These are phyloP conservation scores for Peromyscus nudipes DNA, from an alignment of 2,797 vertebrate species.

Conservation along the genomic window DNA sequence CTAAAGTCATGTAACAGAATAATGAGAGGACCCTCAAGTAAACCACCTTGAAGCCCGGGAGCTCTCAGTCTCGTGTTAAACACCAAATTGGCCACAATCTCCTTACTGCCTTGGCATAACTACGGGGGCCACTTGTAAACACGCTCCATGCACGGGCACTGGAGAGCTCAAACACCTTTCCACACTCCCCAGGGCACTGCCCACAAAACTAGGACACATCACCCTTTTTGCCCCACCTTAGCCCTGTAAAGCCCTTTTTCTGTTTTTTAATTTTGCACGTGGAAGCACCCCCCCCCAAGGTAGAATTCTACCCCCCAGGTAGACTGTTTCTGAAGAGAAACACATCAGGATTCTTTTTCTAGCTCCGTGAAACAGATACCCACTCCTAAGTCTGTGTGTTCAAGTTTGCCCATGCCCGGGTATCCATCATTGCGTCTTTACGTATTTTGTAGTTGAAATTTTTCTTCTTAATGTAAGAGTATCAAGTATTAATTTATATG, in stretches of 20 bases:
- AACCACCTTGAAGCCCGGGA: not conserved
- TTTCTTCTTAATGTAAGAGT: constrained; percentile 11
- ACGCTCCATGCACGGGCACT: not conserved
- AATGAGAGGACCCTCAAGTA: not conserved
- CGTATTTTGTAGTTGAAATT: constrained; percentile 24
- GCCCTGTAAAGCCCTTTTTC: not conserved
- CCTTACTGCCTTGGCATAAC: constrained; percentile 53
- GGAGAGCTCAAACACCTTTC: constrained; percentile 61
- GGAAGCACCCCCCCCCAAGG: not conserved
- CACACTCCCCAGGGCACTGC: constrained; percentile 50
- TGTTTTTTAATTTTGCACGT: not conserved
- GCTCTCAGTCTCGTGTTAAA: constrained; percentile 65
- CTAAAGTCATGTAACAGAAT: not conserved
- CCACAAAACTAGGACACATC: constrained; percentile 40
- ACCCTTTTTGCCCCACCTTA: not conserved
- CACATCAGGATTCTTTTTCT: not conserved
- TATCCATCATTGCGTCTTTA: constrained; percentile 6
- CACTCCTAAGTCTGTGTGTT: constrained; percentile 3
- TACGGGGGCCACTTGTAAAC: not conserved
- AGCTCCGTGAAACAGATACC: not conserved
- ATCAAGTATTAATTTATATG: not conserved
- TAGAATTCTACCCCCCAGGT: not conserved
- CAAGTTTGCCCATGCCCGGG: not conserved
- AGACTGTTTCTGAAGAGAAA: constrained; percentile 16
- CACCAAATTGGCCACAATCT: constrained; percentile 50